Percentiles rank a stretch among this genome's conserved stretches.
Evolutionary conservation across 2,797 vertebrate genomes (phyloP).

Genomic region (Triplophysa bombifrons): DNA sequence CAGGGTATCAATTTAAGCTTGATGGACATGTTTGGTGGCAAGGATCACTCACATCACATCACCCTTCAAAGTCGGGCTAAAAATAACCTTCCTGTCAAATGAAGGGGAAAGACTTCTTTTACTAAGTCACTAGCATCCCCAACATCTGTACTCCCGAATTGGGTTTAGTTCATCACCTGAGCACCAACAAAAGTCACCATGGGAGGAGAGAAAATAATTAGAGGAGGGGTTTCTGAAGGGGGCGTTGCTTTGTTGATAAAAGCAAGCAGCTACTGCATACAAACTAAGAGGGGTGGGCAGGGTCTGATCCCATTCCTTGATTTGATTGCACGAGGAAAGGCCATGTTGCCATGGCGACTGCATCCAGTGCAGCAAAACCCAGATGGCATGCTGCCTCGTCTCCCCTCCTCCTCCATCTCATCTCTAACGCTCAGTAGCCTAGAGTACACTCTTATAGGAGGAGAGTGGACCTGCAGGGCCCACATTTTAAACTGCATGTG

Average conservation of each 20-base stretch:
- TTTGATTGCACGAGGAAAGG: conserved; percentile 54
- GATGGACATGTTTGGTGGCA: not conserved
- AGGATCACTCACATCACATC: conserved; percentile 8
- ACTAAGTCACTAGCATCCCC: too few relatives aligned
- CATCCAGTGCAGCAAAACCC: conserved; percentile 57
- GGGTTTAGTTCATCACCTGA: too few relatives aligned
- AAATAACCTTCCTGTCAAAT: conserved; percentile 28
- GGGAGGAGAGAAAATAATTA: not conserved
- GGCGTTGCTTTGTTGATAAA: conserved; percentile 24
- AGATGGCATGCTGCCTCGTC: conserved; percentile 34
- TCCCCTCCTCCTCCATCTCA: conserved; percentile 11
- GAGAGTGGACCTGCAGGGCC: conserved; percentile 19
- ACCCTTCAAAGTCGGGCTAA: conserved; percentile 19
- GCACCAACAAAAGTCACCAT: not conserved
- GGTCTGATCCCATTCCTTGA: conserved; percentile 43
- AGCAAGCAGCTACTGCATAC: conserved; percentile 11
- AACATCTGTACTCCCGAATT: too few relatives aligned
- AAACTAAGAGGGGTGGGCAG: conserved; percentile 31
- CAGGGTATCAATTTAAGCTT: not conserved
- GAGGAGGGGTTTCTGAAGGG: not conserved
- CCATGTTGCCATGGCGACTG: conserved; percentile 59
- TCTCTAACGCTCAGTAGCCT: not conserved
- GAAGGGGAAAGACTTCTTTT: not conserved
- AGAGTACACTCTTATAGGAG: conserved; percentile 14
- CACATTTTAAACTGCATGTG: conserved; percentile 23